A percentile compares a stretch with the other conserved stretches of the same genome.
Evolutionary conservation across 2,797 vertebrate species (phyloP).

Genomic region (Sebastolobus altivelis): DNA sequence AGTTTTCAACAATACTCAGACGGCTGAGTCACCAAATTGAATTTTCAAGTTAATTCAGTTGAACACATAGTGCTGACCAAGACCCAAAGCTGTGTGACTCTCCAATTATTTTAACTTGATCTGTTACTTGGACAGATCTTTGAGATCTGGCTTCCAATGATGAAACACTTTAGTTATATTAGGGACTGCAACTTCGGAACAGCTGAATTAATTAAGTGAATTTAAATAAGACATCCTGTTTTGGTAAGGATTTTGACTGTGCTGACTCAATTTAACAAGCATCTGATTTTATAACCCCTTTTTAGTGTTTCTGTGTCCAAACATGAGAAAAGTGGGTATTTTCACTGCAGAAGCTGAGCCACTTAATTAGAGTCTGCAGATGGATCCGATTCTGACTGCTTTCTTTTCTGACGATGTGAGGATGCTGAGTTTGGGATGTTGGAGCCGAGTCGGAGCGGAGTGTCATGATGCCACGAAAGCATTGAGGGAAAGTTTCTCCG

Average conservation of each 20-base stretch:
- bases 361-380: conserved; percentile 33
- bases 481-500: conserved; percentile 56
- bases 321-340: not conserved
- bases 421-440: conserved; percentile 37
- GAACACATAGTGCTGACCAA: conserved; percentile 4
- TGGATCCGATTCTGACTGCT: conserved; percentile 32
- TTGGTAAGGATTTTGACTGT: not conserved
- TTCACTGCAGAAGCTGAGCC: conserved; percentile 2
- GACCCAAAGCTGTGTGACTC: not conserved
- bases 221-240: conserved; percentile 12
- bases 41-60: conserved; percentile 32
- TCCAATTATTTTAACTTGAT: conserved; percentile 13
- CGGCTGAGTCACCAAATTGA: conserved; percentile 23
- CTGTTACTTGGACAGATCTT: conserved; percentile 8
- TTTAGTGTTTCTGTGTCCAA: not conserved
- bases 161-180: conserved; percentile 7
- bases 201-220: conserved; percentile 12
- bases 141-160: conserved; percentile 3
- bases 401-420: conserved; percentile 26
- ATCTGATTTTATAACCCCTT: not conserved
- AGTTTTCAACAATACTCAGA: conserved; percentile 8
- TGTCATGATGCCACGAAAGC: conserved; percentile 50
- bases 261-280: not conserved
- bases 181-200: not conserved
- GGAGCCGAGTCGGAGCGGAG: conserved; percentile 46